phyloP scores from a whole-genome alignment of 2,113 vertebrate genomes.

The Lepus americanus region DNA sequence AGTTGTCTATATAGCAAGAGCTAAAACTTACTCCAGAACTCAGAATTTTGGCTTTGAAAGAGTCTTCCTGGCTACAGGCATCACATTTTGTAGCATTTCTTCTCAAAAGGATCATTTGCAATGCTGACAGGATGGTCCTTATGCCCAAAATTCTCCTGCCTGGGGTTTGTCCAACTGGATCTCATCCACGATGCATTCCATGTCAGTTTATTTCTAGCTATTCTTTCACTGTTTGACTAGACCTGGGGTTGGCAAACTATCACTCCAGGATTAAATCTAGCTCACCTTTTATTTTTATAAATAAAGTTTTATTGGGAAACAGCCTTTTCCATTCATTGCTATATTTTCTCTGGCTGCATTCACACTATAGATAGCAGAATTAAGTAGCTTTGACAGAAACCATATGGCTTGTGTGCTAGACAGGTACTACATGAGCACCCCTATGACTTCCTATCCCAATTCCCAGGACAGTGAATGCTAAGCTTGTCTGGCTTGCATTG shows the following conservation, averaged over 20 bases:
- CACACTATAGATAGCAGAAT: not conserved
- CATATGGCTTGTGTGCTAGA: not conserved
- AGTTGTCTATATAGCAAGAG: not conserved
- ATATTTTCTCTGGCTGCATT: conserved; percentile 32
- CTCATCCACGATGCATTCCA: not conserved
- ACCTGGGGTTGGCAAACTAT: conserved; percentile 7
- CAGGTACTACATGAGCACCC: not conserved
- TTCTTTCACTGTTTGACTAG: not conserved
- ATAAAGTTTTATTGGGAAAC: conserved; percentile 68
- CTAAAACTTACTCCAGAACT: not conserved
- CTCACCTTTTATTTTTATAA: conserved; percentile 34
- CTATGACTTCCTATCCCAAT: not conserved
- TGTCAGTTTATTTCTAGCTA: conserved; percentile 11
- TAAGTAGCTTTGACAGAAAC: conserved; percentile 29
- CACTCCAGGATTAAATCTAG: not conserved
- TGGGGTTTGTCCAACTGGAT: conserved; percentile 34
- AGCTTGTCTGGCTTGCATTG: not conserved
- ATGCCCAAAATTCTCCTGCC: not conserved
- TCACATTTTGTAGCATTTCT: not conserved
- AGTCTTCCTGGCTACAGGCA: not conserved
- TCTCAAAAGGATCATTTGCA: conserved; percentile 9
- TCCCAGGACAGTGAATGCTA: not conserved
- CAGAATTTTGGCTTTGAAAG: not conserved
- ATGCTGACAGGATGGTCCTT: not conserved
- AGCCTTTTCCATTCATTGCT: not conserved